phyloP scores from a whole-genome alignment of 1,140 invertebrate genomes.

The Nautilus pompilius region DNA sequence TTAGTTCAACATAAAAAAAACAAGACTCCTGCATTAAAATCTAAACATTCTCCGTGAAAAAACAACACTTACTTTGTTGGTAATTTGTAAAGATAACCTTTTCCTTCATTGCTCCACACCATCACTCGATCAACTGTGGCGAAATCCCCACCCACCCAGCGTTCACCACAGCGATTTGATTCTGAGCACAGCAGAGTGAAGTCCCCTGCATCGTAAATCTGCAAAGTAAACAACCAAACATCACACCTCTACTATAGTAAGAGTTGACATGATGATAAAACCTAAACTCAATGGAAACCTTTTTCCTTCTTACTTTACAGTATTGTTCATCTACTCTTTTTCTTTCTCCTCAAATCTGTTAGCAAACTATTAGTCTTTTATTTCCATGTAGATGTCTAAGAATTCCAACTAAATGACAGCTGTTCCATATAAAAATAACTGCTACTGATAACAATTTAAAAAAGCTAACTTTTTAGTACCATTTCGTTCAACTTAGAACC shows the following conservation, averaged over 20 bases:
- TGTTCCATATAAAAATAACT: no score
- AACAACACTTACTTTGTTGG: constrained; percentile 87
- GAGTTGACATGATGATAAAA: background rate
- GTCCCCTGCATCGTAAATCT: constrained; percentile 88
- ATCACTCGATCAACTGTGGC: constrained; percentile 84
- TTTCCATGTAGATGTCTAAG: no score
- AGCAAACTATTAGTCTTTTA: no score
- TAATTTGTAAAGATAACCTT: constrained; percentile 90
- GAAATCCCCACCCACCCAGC: constrained; percentile 94
- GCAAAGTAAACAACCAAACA: constrained; percentile 16
- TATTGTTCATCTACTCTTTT: constrained; percentile 1
- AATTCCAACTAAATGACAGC: no score
- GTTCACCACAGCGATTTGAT: constrained; percentile 72
- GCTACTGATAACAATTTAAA: no score
- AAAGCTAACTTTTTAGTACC: no score
- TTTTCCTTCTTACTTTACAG: background rate
- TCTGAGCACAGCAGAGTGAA: constrained; percentile 91
- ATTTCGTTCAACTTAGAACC: no score
- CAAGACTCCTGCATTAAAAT: background rate
- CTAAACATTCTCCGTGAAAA: no score
- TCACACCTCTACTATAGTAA: background rate
- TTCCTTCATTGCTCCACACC: constrained; percentile 90
- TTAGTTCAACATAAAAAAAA: background rate
- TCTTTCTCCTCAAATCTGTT: constrained; percentile 5
- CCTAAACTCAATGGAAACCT: background rate